Evolutionary conservation across 2,797 vertebrate species (phyloP).

Genomic region (Lepilemur ruficaudatus): DNA sequence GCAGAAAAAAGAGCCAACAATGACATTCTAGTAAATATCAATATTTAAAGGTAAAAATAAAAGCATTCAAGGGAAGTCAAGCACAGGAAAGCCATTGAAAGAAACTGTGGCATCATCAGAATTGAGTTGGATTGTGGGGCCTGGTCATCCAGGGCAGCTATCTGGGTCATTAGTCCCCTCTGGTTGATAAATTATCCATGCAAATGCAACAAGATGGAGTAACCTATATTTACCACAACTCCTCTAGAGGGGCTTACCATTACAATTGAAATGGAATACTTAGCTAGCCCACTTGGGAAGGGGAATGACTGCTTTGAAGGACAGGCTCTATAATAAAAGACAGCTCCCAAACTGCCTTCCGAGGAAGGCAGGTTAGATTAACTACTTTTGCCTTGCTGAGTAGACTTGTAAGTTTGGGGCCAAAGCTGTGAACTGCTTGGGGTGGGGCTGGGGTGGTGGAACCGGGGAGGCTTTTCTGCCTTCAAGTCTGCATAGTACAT

Average conservation of each 20-base stretch:
- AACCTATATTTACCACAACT: not conserved
- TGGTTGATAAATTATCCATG: not conserved
- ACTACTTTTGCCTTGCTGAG: not conserved
- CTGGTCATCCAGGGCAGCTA: not conserved
- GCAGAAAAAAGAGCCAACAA: not conserved
- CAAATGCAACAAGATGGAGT: not conserved
- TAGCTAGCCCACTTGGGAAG: not conserved
- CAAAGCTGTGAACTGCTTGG: not conserved
- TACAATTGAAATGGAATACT: not conserved
- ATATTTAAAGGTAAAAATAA: not conserved
- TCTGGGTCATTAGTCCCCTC: not conserved
- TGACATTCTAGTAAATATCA: not conserved
- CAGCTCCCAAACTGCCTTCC: not conserved
- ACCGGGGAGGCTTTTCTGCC: not conserved
- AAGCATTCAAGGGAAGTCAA: not conserved
- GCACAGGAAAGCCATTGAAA: not conserved
- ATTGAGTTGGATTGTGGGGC: not conserved
- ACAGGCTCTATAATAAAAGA: not conserved
- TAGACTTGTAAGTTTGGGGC: not conserved
- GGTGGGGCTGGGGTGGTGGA: not conserved
- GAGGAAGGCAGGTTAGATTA: not conserved
- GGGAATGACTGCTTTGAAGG: not conserved
- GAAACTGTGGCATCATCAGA: not conserved
- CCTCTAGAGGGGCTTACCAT: not conserved
- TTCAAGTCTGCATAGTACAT: not conserved